These are phyloP conservation scores for Manis crassicaudata DNA, from an alignment of 2,797 vertebrate species.

Conservation along the genomic window DNA sequence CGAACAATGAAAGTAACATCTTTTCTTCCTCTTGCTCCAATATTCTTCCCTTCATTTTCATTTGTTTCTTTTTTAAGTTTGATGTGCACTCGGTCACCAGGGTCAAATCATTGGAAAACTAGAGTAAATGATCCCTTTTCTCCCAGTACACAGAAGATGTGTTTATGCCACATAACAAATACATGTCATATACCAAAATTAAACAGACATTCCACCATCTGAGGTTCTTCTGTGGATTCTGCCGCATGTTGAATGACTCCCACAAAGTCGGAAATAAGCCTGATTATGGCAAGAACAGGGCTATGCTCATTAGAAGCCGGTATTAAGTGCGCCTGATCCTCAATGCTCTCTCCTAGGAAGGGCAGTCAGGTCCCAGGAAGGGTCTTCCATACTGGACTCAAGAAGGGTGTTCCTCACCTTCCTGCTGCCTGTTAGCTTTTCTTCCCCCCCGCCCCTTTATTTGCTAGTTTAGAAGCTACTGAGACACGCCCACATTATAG, in stretches of 20 bases:
- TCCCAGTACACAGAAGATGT: neutral
- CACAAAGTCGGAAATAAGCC: neutral
- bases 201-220: neutral
- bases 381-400: neutral
- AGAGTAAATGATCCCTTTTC: neutral
- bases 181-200: neutral
- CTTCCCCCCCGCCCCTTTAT: neutral
- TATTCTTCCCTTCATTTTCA: neutral
- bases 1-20: neutral
- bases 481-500: neutral
- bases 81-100: neutral
- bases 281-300: neutral
- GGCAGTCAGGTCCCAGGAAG: neutral
- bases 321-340: neutral
- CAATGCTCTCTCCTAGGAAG: neutral
- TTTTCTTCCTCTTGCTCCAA: neutral
- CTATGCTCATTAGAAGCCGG: neutral
- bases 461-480: conserved; percentile 12
- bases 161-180: neutral
- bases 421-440: neutral
- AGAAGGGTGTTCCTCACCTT: neutral
- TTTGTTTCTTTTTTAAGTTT: neutral
- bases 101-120: neutral
- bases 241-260: neutral
- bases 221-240: neutral